Percentiles rank a stretch among this genome's conserved stretches.
Conservation (phyloP, 2,113 vertebrate species). For the Sapajus apella region DNA sequence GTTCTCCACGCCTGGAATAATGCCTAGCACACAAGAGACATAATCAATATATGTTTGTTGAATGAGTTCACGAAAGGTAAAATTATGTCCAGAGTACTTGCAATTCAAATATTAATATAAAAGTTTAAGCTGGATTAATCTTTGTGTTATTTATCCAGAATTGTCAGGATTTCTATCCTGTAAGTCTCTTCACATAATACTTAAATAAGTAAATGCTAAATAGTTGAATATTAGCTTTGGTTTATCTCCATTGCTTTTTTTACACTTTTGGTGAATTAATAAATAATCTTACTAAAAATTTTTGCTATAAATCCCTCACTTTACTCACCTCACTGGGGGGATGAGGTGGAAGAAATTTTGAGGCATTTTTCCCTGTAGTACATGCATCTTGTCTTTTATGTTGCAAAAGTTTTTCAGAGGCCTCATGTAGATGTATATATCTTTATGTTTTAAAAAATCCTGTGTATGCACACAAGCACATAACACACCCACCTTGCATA, state of each 20-base stretch:
- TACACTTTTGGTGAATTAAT: background rate
- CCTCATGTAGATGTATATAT: background rate
- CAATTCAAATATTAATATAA: background rate
- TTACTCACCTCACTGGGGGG: background rate
- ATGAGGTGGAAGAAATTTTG: background rate
- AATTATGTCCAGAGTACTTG: background rate
- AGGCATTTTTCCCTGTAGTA: background rate
- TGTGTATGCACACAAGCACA: background rate
- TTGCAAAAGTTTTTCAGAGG: background rate
- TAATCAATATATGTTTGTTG: background rate
- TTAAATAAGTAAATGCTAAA: background rate
- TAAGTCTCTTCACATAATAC: background rate
- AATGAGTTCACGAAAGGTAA: background rate
- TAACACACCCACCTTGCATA: accelerated
- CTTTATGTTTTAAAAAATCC: background rate
- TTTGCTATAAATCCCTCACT: background rate
- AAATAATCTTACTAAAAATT: background rate
- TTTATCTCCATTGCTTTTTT: background rate
- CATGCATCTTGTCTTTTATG: background rate
- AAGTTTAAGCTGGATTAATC: background rate
- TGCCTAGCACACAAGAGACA: background rate
- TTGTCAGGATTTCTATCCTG: background rate
- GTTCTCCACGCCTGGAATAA: background rate
- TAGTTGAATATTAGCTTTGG: background rate
- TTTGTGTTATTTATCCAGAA: background rate